Conservation (phyloP, 1,140 invertebrate genomes). For the Popillia japonica region DNA sequence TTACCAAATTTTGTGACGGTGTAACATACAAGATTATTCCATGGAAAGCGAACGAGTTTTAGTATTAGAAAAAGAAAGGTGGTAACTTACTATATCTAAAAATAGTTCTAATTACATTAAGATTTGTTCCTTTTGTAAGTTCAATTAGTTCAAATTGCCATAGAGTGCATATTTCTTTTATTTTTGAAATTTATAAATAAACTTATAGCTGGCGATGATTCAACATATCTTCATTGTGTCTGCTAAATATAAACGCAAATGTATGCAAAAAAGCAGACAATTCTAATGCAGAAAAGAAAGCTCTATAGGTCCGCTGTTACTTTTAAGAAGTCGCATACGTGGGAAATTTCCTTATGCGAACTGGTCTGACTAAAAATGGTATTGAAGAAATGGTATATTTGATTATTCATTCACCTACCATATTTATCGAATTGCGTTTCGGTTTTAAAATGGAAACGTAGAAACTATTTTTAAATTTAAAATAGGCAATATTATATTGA, state of each 20-base stretch:
- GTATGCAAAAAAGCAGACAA: constrained; percentile 10
- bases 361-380: not conserved
- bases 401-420: no score
- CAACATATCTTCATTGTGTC: constrained; percentile 28
- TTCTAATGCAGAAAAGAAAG: constrained; percentile 18
- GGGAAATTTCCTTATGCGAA: not conserved
- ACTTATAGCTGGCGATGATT: constrained; percentile 16
- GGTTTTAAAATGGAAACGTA: no score
- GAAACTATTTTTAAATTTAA: no score
- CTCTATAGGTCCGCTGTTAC: not conserved
- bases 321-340: not conserved
- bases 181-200: constrained; percentile 27
- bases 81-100: not conserved
- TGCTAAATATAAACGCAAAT: constrained; percentile 14
- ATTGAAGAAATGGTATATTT: not conserved
- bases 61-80: not conserved
- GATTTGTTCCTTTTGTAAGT: not conserved
- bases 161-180: not conserved
- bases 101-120: not conserved
- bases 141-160: not conserved
- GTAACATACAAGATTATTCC: not conserved
- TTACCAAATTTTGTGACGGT: no score
- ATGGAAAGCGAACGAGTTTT: not conserved
- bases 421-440: no score
- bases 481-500: no score